phyloP scores from a whole-genome alignment of 2,888 invertebrate genomes.

The Platerodrilus igneus region DNA sequence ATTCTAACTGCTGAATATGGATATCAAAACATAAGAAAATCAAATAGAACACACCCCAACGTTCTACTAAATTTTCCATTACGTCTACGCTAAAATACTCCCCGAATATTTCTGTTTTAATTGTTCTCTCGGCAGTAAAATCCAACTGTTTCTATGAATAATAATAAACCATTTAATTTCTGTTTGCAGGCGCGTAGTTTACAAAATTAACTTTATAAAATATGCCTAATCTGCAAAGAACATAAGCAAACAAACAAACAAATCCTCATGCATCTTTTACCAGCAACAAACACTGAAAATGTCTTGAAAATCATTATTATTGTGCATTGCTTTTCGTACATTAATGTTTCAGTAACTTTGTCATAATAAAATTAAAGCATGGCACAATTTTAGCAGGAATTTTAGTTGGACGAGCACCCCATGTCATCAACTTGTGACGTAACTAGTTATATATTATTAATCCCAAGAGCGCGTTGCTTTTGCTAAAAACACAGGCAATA shows the following conservation, averaged over 20 bases:
- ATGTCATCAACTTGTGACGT: conserved; percentile 15
- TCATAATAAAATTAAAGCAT: conserved; percentile 17
- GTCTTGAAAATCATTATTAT: conserved; percentile 18
- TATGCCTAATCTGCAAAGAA: conserved; percentile 21
- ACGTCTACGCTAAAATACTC: too few relatives aligned
- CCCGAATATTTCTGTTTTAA: conserved; percentile 15
- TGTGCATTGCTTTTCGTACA: conserved; percentile 14
- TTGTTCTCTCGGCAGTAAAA: conserved; percentile 17
- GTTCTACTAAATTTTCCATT: conserved; percentile 9
- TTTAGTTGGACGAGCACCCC: conserved; percentile 10
- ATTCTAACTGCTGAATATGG: too few relatives aligned
- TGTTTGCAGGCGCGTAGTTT: conserved; percentile 17
- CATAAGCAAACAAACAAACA: conserved; percentile 21
- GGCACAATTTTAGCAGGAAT: conserved; percentile 14
- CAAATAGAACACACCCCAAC: too few relatives aligned
- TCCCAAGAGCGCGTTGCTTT: conserved; percentile 10
- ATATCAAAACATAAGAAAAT: too few relatives aligned
- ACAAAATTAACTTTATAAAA: conserved; percentile 22
- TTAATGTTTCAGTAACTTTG: conserved; percentile 14
- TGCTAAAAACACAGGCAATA: conserved; percentile 10
- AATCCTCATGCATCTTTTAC: conserved; percentile 22
- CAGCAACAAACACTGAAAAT: conserved; percentile 16
- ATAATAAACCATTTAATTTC: conserved; percentile 23
- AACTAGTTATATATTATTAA: conserved; percentile 8
- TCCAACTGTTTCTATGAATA: conserved; percentile 25